These are phyloP conservation scores for Chiloscyllium punctatum DNA, from an alignment of 2,797 vertebrate genomes.

Conservation along the genomic window DNA sequence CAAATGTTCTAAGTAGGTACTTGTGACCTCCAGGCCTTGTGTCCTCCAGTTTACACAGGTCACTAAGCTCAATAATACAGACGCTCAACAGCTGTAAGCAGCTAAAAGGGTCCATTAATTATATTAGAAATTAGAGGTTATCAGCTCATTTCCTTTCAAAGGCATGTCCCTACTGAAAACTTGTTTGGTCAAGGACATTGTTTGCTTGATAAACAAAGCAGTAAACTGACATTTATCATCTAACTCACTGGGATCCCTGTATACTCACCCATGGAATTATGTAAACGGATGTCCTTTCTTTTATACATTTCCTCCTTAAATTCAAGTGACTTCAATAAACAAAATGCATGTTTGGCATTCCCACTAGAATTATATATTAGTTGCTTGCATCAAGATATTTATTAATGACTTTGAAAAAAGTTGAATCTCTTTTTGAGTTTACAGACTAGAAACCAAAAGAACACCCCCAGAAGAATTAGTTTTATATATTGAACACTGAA, in stretches of 20 bases:
- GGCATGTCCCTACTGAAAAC: not conserved
- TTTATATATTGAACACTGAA: not conserved
- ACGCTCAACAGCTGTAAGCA: constrained; percentile 15
- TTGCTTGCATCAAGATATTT: not conserved
- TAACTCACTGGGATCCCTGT: not conserved
- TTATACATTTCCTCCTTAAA: not conserved
- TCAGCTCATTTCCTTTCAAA: constrained; percentile 28
- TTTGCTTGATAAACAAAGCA: constrained; percentile 24
- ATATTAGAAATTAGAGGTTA: constrained; percentile 27
- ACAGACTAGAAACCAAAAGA: not conserved
- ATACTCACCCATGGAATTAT: not conserved
- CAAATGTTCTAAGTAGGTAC: constrained; percentile 20
- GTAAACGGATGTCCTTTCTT: not conserved
- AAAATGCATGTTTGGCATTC: not conserved
- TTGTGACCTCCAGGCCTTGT: not conserved
- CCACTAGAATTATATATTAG: not conserved
- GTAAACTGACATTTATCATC: constrained; percentile 15
- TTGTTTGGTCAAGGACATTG: constrained; percentile 2
- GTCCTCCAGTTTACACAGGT: constrained; percentile 27
- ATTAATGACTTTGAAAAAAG: not conserved
- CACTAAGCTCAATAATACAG: constrained; percentile 33
- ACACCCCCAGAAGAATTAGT: not conserved
- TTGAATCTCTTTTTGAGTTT: not conserved
- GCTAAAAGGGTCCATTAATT: constrained; percentile 16
- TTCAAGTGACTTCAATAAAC: constrained; percentile 28